Percentiles rank a stretch among this genome's conserved stretches.
Conservation (phyloP, 2,888 invertebrate species). For the Philereme transversata region DNA sequence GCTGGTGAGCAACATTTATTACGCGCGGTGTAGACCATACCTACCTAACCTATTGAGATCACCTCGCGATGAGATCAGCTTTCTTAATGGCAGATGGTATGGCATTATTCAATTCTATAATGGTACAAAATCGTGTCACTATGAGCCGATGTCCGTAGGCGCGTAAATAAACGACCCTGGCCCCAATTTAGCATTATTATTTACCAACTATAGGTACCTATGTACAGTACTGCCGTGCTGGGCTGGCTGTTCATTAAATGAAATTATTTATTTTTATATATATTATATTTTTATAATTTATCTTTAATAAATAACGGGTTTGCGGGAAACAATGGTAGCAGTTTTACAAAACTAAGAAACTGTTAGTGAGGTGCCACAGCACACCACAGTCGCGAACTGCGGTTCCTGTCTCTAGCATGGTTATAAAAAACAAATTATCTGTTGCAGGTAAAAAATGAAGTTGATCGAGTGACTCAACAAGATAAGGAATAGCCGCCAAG, state of each 20-base stretch:
- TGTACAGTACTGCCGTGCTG: no score
- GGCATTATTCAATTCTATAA: slow-evolving; percentile 33
- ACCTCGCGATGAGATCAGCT: slow-evolving; percentile 42
- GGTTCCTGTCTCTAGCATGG: background rate
- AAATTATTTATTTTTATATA: no score
- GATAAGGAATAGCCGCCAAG: slow-evolving; percentile 36
- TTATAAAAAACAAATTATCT: slow-evolving; percentile 21
- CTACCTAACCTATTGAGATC: background rate
- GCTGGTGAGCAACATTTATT: slow-evolving; percentile 16
- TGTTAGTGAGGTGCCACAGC: background rate
- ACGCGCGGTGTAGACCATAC: no score
- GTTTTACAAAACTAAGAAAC: no score
- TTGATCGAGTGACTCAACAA: slow-evolving; percentile 27
- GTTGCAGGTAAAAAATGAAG: slow-evolving; percentile 36
- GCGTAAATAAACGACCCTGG: slow-evolving; percentile 66
- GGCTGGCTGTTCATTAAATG: no score
- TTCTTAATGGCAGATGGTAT: slow-evolving; percentile 4
- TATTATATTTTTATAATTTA: no score
- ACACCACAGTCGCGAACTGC: background rate
- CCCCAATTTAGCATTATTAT: slow-evolving; percentile 47
- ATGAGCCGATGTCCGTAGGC: slow-evolving; percentile 53
- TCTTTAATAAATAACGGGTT: background rate
- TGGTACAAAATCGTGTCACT: slow-evolving; percentile 48
- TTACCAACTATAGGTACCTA: background rate
- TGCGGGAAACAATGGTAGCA: no score